Evolutionary conservation across 2,113 vertebrate species (phyloP).

Genomic region (Cyanistes caeruleus): DNA sequence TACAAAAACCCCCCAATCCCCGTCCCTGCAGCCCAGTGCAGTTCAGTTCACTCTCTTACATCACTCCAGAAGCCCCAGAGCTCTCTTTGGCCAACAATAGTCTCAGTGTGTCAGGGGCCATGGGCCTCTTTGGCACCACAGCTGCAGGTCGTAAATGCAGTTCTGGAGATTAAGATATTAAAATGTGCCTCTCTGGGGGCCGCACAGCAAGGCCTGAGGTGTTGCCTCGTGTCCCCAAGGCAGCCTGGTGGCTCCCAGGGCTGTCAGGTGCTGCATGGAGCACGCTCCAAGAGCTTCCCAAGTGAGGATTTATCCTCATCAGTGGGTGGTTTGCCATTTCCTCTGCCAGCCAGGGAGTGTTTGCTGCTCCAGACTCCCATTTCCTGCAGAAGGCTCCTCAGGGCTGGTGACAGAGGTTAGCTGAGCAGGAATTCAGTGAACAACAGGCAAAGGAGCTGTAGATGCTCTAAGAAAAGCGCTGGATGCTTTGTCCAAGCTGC

Average conservation of each 20-base stretch:
- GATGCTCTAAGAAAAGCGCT: background rate
- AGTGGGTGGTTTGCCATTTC: background rate
- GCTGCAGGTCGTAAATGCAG: constrained; percentile 45
- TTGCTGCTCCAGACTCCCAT: background rate
- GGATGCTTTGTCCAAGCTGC: background rate
- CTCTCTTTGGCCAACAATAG: constrained; percentile 49
- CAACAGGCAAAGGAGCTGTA: background rate
- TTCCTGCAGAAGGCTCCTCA: background rate
- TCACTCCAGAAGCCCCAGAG: constrained; percentile 2
- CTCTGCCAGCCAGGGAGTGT: background rate
- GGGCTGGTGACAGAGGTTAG: background rate
- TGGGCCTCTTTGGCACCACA: constrained; percentile 47
- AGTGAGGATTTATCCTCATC: background rate
- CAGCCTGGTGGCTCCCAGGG: background rate
- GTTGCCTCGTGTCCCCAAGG: background rate
- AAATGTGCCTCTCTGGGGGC: background rate
- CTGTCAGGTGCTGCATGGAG: background rate
- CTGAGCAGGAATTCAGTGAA: background rate
- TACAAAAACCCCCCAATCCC: background rate
- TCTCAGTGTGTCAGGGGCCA: background rate
- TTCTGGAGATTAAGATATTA: constrained; percentile 30
- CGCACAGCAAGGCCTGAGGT: background rate
- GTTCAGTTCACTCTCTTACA: background rate
- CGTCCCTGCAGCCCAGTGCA: background rate
- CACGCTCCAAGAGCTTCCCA: background rate